A percentile compares a stretch with the other conserved stretches of the same genome.
Conservation (phyloP, 2,113 vertebrate genomes). For the Spea multiplicata region DNA sequence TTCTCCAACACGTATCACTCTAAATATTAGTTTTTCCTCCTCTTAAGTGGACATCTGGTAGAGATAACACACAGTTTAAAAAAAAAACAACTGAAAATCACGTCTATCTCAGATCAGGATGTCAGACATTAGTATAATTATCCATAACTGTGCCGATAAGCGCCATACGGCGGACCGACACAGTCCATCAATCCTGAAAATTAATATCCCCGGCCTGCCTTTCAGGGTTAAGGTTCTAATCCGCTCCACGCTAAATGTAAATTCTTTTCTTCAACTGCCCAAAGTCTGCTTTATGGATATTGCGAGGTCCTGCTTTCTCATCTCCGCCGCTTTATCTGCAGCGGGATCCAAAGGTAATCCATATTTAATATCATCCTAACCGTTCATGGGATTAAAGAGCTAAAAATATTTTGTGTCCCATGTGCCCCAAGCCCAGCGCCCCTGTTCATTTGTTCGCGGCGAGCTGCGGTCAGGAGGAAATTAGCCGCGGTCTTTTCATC, state of each 20-base stretch:
- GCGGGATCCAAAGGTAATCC: conserved; percentile 54
- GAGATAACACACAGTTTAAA: too few species aligned
- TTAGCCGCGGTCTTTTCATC: conserved; percentile 62
- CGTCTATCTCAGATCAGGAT: too few species aligned
- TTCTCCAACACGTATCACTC: too few species aligned
- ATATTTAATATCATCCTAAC: conserved; percentile 61
- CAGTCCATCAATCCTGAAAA: too few species aligned
- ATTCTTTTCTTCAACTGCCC: neutral
- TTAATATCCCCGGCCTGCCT: too few species aligned
- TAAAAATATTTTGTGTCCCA: conserved; percentile 62
- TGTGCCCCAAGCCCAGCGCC: conserved; percentile 42
- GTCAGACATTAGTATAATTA: too few species aligned
- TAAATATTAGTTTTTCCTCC: too few species aligned
- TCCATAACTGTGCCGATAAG: too few species aligned
- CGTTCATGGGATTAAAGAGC: conserved; percentile 59
- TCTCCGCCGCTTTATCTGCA: conserved; percentile 58
- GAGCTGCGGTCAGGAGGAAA: conserved; percentile 63
- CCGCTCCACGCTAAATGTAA: neutral
- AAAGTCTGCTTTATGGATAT: neutral
- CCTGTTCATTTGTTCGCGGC: conserved; percentile 53
- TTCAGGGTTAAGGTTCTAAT: neutral
- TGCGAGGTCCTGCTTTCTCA: conserved; percentile 44
- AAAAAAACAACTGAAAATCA: too few species aligned
- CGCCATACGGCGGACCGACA: too few species aligned
- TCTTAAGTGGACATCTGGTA: too few species aligned